A percentile compares a stretch with the other conserved stretches of the same genome.
phyloP scores from a whole-genome alignment of 2,888 invertebrate species.

The Protophormia terraenovae region DNA sequence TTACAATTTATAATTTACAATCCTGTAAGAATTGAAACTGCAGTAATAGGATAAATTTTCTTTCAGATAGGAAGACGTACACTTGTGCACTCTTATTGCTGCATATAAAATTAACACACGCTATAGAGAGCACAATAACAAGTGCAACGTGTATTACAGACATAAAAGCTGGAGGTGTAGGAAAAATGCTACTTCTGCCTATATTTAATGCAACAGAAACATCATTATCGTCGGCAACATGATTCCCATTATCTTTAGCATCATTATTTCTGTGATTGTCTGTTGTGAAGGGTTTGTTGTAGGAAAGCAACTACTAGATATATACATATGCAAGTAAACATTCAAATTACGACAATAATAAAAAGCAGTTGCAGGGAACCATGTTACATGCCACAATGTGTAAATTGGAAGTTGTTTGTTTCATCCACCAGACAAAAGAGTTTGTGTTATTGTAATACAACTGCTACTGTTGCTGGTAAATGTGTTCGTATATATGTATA shows the following conservation, averaged over 20 bases:
- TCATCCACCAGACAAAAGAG: constrained; percentile 12
- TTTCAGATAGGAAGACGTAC: not conserved
- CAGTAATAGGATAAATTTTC: not conserved
- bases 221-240: not conserved
- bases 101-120: constrained; percentile 6
- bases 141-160: not conserved
- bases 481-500: not conserved
- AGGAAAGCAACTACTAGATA: not conserved
- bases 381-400: constrained; percentile 54
- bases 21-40: too few relatives aligned
- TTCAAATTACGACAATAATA: constrained; percentile 26
- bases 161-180: not conserved
- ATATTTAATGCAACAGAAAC: constrained; percentile 19
- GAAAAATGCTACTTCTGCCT: constrained; percentile 17
- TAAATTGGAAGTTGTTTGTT: constrained; percentile 53
- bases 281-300: not conserved
- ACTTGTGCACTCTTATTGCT: not conserved
- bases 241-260: not conserved
- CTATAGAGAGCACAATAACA: not conserved
- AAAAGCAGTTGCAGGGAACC: constrained; percentile 29
- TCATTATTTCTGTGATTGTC: constrained; percentile 10
- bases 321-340: not conserved
- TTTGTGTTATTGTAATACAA: constrained; percentile 15
- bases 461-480: not conserved
- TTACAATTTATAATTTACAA: too few relatives aligned